Conservation (phyloP, 2,888 invertebrate species). For the Heteropelma amictum region DNA sequence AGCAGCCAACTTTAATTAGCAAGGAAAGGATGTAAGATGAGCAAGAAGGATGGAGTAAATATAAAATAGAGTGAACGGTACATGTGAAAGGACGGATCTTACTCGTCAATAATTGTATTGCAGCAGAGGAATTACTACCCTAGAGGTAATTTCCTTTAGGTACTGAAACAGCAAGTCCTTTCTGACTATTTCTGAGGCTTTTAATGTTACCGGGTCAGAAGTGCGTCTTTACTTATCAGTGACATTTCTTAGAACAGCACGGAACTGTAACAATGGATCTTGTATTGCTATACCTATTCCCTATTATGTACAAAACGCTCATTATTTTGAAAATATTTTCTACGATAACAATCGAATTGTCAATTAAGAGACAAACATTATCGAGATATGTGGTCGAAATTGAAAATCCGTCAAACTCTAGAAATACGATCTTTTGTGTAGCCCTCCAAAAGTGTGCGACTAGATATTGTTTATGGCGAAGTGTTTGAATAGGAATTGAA, state of each 20-base stretch:
- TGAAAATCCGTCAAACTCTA: slow-evolving; percentile 46
- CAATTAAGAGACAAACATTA: slow-evolving; percentile 39
- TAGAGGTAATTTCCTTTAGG: slow-evolving; percentile 11
- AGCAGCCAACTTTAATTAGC: no score
- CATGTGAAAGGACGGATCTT: no score
- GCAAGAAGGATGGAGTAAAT: not conserved
- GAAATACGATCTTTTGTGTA: slow-evolving; percentile 10
- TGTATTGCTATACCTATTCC: slow-evolving; percentile 16
- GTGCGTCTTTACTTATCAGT: not conserved
- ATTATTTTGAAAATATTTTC: slow-evolving; percentile 5
- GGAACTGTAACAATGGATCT: slow-evolving; percentile 38
- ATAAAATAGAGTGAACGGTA: not conserved
- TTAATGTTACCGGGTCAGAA: slow-evolving; percentile 5
- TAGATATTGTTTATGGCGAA: slow-evolving; percentile 19
- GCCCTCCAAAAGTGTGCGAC: slow-evolving; percentile 13
- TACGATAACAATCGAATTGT: slow-evolving; percentile 34
- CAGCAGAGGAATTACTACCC: slow-evolving; percentile 17
- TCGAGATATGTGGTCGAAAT: slow-evolving; percentile 35
- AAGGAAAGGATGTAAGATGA: not conserved
- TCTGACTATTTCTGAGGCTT: no score
- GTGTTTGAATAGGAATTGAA: slow-evolving; percentile 32
- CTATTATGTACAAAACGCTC: slow-evolving; percentile 11
- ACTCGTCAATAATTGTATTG: slow-evolving; percentile 32
- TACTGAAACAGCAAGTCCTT: no score
- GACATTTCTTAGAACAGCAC: slow-evolving; percentile 32